These are phyloP conservation scores for Corythornis leucogaster DNA, from an alignment of 2,797 vertebrate species.

Conservation along the genomic window DNA sequence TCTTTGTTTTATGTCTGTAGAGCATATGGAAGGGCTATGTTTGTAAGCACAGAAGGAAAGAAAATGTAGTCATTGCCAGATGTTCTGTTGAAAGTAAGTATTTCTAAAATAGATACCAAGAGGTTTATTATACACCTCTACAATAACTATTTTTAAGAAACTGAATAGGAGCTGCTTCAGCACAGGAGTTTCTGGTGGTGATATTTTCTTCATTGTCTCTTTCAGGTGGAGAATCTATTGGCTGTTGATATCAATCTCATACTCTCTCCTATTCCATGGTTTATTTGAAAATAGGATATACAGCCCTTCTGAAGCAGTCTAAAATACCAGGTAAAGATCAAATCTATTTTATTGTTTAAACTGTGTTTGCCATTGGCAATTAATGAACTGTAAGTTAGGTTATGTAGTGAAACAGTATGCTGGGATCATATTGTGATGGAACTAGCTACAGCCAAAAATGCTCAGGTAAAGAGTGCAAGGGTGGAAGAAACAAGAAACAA, in stretches of 20 bases:
- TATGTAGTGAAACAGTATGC: neutral
- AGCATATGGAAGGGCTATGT: neutral
- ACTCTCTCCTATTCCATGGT: neutral
- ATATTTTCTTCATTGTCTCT: neutral
- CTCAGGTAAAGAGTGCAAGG: neutral
- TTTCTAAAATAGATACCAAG: neutral
- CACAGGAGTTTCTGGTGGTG: neutral
- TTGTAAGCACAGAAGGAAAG: neutral
- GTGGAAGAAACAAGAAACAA: neutral
- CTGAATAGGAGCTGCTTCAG: neutral
- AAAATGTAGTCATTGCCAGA: neutral
- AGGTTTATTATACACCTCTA: neutral
- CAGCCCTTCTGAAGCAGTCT: neutral
- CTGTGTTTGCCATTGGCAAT: neutral
- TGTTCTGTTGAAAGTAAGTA: neutral
- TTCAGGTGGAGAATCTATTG: neutral
- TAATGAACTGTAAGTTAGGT: neutral
- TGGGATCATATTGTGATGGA: accelerated
- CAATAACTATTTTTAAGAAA: neutral
- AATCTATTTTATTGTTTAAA: neutral
- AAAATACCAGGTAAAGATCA: neutral
- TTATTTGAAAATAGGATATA: neutral
- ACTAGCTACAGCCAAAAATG: neutral
- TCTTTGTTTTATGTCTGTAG: neutral
- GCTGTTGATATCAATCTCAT: neutral